phyloP scores from a whole-genome alignment of 2,888 invertebrate species.

The Orthosia gothica region DNA sequence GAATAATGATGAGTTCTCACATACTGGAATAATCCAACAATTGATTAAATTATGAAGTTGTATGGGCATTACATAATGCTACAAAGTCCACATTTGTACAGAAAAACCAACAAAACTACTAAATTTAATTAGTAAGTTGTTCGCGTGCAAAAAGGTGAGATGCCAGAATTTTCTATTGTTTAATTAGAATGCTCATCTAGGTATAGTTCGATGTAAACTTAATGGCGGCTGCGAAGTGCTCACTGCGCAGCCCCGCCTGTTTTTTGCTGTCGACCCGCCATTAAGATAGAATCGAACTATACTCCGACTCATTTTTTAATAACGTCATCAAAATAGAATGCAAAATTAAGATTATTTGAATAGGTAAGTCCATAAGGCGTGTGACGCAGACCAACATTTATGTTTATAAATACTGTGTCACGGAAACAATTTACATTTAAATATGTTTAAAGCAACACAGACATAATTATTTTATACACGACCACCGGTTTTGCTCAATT shows the following conservation, averaged over 20 bases:
- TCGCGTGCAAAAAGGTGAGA: conserved; percentile 6
- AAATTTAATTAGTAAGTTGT: background rate
- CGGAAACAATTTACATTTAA: background rate
- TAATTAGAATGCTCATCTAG: conserved; percentile 5
- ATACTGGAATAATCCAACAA: background rate
- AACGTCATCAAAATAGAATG: background rate
- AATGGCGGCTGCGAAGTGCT: background rate
- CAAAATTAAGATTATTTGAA: background rate
- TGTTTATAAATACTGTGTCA: conserved; percentile 1
- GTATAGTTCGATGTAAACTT: background rate
- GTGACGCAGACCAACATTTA: background rate
- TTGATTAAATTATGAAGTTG: background rate
- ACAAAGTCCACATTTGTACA: background rate
- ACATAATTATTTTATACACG: background rate
- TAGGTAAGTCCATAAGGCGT: background rate
- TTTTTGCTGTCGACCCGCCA: background rate
- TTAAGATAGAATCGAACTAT: background rate
- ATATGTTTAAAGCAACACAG: conserved; percentile 1
- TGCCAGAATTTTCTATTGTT: conserved; percentile 20
- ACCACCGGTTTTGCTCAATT: background rate
- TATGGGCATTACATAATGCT: background rate
- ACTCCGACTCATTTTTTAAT: background rate
- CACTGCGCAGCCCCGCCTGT: background rate
- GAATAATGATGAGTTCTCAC: background rate
- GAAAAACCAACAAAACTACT: conserved; percentile 3